phyloP scores from a whole-genome alignment of 2,797 vertebrate species.

The Pipistrellus pygmaeus region DNA sequence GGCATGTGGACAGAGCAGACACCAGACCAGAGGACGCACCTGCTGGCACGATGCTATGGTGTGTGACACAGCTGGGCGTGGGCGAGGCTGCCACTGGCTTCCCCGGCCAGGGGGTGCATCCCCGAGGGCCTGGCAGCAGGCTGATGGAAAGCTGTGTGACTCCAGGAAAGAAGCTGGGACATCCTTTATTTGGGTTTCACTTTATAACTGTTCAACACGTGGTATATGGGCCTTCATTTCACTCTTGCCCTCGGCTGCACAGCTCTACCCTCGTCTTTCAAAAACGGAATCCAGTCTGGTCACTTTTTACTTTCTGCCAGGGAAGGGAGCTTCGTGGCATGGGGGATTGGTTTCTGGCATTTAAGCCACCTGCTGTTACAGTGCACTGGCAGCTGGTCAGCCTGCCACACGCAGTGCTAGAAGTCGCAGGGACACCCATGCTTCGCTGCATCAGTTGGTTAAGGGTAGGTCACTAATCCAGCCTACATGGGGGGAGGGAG shows the following conservation, averaged over 20 bases:
- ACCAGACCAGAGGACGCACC: neutral
- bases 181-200: constrained; percentile 45
- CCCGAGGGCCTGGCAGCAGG: no score
- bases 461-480: neutral
- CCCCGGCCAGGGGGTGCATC: neutral
- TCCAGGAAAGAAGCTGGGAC: neutral
- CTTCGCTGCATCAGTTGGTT: neutral
- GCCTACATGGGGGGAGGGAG: neutral
- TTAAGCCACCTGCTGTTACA: neutral
- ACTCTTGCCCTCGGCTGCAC: neutral
- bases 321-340: neutral
- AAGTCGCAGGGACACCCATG: neutral
- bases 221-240: neutral
- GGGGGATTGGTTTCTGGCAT: neutral
- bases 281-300: neutral
- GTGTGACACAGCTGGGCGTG: neutral
- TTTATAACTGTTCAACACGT: neutral
- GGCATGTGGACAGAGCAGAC: neutral
- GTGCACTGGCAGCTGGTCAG: neutral
- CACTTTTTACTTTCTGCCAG: neutral
- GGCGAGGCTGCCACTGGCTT: neutral
- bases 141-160: neutral
- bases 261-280: neutral
- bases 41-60: neutral
- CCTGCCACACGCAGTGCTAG: neutral